Percentiles rank a stretch among this genome's conserved stretches.
These are phyloP conservation scores for Scopus umbretta DNA, from an alignment of 2,113 vertebrate species.

Conservation along the genomic window DNA sequence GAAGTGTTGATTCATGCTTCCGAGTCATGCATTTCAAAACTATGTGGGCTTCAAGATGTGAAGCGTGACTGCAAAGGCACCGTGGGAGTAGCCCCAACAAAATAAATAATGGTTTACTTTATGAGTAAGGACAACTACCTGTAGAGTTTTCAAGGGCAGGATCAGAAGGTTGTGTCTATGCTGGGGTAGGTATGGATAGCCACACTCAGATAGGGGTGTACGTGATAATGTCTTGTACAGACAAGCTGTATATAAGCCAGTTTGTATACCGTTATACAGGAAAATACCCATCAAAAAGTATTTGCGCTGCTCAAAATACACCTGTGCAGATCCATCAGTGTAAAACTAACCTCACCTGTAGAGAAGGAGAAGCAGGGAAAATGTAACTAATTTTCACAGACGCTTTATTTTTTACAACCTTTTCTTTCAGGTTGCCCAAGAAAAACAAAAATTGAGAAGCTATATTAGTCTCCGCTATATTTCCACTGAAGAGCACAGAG, in stretches of 20 bases:
- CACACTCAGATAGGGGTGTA: not conserved
- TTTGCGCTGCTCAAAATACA: not conserved
- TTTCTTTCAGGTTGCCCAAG: not conserved
- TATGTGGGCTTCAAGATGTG: not conserved
- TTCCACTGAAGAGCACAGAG: not conserved
- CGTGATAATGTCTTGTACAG: not conserved
- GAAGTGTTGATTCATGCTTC: not conserved
- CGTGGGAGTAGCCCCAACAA: not conserved
- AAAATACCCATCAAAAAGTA: not conserved
- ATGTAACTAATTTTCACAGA: not conserved
- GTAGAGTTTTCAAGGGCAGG: not conserved
- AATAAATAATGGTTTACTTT: not conserved
- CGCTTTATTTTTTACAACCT: not conserved
- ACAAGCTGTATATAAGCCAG: not conserved
- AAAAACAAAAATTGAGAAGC: conserved; percentile 17
- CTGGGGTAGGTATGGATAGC: not conserved
- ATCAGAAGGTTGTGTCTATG: not conserved
- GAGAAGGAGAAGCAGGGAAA: not conserved
- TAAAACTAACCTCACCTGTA: not conserved
- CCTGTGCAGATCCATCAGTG: not conserved
- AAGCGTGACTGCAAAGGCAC: not conserved
- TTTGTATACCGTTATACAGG: not conserved
- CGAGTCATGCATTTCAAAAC: not conserved
- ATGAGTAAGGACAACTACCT: not conserved
- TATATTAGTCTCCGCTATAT: not conserved